These are phyloP conservation scores for Tiliacea aurago DNA, from an alignment of 2,888 invertebrate genomes.

Conservation along the genomic window DNA sequence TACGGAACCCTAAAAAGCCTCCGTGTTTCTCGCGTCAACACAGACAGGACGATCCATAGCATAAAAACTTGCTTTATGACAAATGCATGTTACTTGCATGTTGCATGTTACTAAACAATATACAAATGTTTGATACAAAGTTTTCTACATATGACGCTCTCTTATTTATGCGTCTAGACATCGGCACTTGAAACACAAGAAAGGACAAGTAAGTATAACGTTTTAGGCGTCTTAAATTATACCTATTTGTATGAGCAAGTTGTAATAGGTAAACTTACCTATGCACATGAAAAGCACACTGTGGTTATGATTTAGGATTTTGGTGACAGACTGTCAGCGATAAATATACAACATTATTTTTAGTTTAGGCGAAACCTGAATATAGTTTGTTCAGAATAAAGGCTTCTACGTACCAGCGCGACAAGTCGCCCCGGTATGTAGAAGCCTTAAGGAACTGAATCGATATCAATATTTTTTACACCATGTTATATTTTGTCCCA, in stretches of 20 bases:
- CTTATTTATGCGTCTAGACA: conserved; percentile 53
- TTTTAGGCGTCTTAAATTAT: conserved; percentile 1
- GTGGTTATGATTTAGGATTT: not conserved
- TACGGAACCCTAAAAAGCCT: too few species aligned
- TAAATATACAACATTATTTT: too few species aligned
- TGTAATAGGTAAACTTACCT: not conserved
- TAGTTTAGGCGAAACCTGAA: too few species aligned
- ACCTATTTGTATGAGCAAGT: conserved; percentile 8
- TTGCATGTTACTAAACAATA: too few species aligned
- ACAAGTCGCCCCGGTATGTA: too few species aligned
- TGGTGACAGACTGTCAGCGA: not conserved
- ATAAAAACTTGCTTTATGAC: not conserved
- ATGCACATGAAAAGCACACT: too few species aligned
- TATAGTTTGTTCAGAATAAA: too few species aligned
- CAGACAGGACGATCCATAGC: not conserved
- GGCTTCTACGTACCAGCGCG: too few species aligned
- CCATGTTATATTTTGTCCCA: too few species aligned
- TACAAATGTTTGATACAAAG: conserved; percentile 32
- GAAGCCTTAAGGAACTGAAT: too few species aligned
- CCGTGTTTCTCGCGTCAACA: not conserved
- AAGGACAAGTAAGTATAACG: not conserved
- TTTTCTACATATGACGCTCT: conserved; percentile 25
- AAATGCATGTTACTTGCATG: not conserved
- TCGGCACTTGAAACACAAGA: conserved; percentile 24
- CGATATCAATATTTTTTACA: too few species aligned